Base-by-base conservation (phyloP, 2,888 invertebrate genomes). In the Salticus scenicus region DNA sequence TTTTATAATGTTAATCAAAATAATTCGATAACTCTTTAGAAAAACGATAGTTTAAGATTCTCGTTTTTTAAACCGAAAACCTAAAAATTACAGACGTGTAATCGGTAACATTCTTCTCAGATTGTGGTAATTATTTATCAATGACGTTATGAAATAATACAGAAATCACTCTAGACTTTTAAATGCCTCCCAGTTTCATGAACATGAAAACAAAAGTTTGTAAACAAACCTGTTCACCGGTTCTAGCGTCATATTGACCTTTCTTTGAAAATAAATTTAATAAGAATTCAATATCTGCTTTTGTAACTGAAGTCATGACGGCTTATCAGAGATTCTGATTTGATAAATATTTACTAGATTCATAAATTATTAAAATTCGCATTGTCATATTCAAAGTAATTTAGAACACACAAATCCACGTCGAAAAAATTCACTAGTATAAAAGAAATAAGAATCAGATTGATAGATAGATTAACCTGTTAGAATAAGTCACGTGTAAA, bases 401-500 rank as follows among this genome's bases (percentile, higher is more conserved):
- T 75, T 17, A 64, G 70, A 71, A 24, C 33, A 73, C 8, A 67
- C 67, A 69, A 73, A 70, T 74, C 73, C 74, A 78, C 84, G 79
- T 79, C 77, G 74, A 79, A 41, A 64, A 27, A n/a, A n/a, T n/a
- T n/a, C n/a, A n/a, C n/a, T n/a, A n/a, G n/a, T n/a, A n/a, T n/a
- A n/a, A n/a, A n/a, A n/a, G n/a, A n/a, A n/a, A n/a, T n/a, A n/a
- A n/a, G n/a, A n/a, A n/a, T n/a, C n/a, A n/a, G n/a, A n/a, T 17
- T 31, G 24, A 8, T 66, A 20, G n/a, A n/a, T 57, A 30, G 37
- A 69, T 85, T 79, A 85, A 85, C 84, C 84, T 79, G 84, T 85
- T 85, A 78, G 84, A 85, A 74, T 85, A 74, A 79, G 84, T 85
- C 84, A 85, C 84, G 84, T 85, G 84, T 78, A 79, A 64, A 63